phyloP scores from a whole-genome alignment of 2,113 vertebrate genomes.

The Nibea albiflora region DNA sequence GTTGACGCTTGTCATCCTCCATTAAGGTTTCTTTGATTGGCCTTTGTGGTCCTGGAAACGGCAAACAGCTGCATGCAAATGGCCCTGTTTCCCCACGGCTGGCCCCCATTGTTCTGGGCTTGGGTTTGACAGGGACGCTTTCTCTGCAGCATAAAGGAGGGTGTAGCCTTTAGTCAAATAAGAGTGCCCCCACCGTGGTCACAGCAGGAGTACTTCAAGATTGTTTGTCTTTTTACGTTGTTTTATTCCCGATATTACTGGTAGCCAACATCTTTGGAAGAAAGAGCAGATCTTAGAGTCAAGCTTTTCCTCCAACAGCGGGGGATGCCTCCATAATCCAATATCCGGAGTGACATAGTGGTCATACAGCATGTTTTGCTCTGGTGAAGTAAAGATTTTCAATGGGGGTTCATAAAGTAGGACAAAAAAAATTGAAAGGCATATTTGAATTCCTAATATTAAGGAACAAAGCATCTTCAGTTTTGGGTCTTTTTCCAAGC shows the following conservation, averaged over 20 bases:
- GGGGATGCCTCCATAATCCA: conserved; percentile 81
- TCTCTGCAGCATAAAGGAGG: conserved; percentile 88
- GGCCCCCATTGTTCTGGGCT: conserved; percentile 90
- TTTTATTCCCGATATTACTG: conserved; percentile 80
- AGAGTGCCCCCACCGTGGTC: conserved; percentile 87
- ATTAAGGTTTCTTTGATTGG: conserved; percentile 91
- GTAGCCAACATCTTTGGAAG: conserved; percentile 85
- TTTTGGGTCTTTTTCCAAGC: conserved; percentile 35
- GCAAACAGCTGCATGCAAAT: conserved; percentile 98
- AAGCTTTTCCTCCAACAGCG: conserved; percentile 79
- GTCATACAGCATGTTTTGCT: conserved; percentile 65
- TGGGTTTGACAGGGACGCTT: conserved; percentile 91
- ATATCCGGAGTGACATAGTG: conserved; percentile 71
- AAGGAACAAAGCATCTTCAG: conserved; percentile 51
- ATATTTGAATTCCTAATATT: conserved; percentile 56
- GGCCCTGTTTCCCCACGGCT: conserved; percentile 85
- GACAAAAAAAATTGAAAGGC: conserved; percentile 35
- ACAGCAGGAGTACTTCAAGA: conserved; percentile 86
- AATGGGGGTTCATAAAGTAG: conserved; percentile 54
- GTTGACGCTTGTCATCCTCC: conserved; percentile 89
- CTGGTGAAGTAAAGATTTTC: conserved; percentile 67
- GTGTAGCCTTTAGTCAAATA: conserved; percentile 87
- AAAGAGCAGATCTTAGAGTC: conserved; percentile 83
- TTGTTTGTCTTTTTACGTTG: conserved; percentile 84
- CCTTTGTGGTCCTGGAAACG: conserved; percentile 93